Base-by-base conservation (phyloP, 30 jellyfish, hydroid and myxozoan genomes). In the Pelagia noctiluca region DNA sequence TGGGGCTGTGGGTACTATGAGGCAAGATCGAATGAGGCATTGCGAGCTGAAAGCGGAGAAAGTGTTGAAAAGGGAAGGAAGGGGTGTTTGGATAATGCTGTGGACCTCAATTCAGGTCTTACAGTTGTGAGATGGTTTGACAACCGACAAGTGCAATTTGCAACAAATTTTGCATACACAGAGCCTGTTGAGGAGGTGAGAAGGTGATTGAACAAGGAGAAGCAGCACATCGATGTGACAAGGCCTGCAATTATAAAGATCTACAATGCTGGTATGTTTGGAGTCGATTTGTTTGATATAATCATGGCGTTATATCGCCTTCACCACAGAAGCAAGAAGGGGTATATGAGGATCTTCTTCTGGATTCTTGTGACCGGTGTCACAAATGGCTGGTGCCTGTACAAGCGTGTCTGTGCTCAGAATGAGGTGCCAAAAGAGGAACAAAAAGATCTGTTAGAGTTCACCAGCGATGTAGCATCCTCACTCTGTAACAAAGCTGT, bases 71-170 rank as follows among this genome's bases (percentile, higher is more conserved):
- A 71, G 36, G 38, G 79, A 36, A 24, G 84, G 84, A 19, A 19
- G 84, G 33, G 84, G 34, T 32, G 34, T 4, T 32, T 46, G 11
- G 46, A 42, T 37, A 82, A 63, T 37, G 82, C 94, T 29, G 94
- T 71, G 2, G 94, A 84, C 57, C 38, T 49, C 53, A 82, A 82
- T 53, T 25, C 92, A 29, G 85, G 92, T 64, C 68, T 53, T 5
- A 60, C 88, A 7, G 66, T 84, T 5, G 57, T 42, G 4, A 23
- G 79, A 26, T 66, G 79, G 79, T 32, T 66, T 23, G 79, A 66
- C 63, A 66, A 66, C 7, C 19, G 23, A n/a, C 19, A 7, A 11
- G 79, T 66, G 16, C 79, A 66, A 33, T 31, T 29, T 67, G 65
- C 62, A 25, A 69, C 67, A 28, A 67, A 67, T 31, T 68, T 30